These are phyloP conservation scores for Lycocerus yunnanus DNA, from an alignment of 2,888 invertebrate genomes.

Conservation along the genomic window DNA sequence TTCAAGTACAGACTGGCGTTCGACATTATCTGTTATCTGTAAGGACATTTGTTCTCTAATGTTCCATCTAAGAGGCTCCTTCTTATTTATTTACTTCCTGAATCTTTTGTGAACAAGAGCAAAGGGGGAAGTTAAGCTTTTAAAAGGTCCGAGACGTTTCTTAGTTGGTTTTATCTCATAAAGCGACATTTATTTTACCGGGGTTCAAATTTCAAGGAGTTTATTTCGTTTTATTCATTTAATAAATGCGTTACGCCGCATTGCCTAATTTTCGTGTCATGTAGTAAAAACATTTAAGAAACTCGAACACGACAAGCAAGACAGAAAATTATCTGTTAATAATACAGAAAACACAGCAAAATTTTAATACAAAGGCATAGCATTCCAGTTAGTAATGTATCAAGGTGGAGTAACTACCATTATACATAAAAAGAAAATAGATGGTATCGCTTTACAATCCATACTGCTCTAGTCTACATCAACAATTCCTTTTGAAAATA, in stretches of 20 bases:
- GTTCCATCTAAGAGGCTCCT: slow-evolving; percentile 30
- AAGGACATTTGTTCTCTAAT: slow-evolving; percentile 37
- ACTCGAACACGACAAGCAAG: too few relatives aligned
- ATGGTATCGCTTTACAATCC: slow-evolving; percentile 37
- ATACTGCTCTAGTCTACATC: slow-evolving; percentile 31
- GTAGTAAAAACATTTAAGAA: too few relatives aligned
- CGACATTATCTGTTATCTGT: slow-evolving; percentile 34
- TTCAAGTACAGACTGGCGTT: slow-evolving; percentile 24
- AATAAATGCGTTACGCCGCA: neutral
- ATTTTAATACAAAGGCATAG: neutral
- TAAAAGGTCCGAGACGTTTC: slow-evolving; percentile 10
- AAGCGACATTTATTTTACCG: neutral
- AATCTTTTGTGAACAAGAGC: slow-evolving; percentile 17
- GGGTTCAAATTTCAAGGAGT: neutral
- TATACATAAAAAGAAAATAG: slow-evolving; percentile 36
- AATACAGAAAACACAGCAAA: neutral
- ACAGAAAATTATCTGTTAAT: neutral
- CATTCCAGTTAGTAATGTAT: neutral
- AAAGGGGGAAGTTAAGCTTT: slow-evolving; percentile 25
- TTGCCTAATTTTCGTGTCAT: neutral
- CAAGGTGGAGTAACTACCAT: neutral
- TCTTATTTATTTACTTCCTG: slow-evolving; percentile 34
- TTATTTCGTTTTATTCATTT: neutral
- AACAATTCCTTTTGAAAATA: slow-evolving; percentile 31
- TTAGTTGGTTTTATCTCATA: slow-evolving; percentile 2